phyloP scores from a whole-genome alignment of 2,113 vertebrate genomes.

The Chascanopsetta lugubris region DNA sequence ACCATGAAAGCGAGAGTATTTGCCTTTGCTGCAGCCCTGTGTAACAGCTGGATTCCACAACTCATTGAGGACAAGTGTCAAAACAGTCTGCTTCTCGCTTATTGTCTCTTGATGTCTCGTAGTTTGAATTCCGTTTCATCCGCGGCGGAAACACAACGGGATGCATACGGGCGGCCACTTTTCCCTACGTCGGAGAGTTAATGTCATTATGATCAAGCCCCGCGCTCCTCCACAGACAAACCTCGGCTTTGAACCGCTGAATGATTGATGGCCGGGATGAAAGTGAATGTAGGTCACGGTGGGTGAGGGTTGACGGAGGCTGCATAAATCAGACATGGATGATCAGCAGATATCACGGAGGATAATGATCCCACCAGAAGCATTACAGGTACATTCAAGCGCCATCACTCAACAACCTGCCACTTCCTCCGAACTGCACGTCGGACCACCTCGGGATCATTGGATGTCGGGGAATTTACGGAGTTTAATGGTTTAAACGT shows the following conservation, averaged over 20 bases:
- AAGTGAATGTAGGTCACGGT: conserved; percentile 74
- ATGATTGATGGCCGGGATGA: conserved; percentile 77
- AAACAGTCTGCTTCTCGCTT: conserved; percentile 20
- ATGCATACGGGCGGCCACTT: conserved; percentile 12
- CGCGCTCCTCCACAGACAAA: conserved; percentile 59
- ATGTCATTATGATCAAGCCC: conserved; percentile 64
- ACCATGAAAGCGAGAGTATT: conserved; percentile 30
- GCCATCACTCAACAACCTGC: conserved; percentile 37
- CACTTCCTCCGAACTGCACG: conserved; percentile 15
- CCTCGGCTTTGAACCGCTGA: conserved; percentile 71
- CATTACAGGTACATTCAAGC: conserved; percentile 61
- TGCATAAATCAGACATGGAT: conserved; percentile 67
- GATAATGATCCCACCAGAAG: conserved; percentile 65
- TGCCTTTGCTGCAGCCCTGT: conserved; percentile 4
- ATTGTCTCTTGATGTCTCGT: conserved; percentile 9
- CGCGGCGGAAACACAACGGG: conserved; percentile 5
- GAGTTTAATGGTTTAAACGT: conserved; percentile 16
- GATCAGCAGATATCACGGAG: conserved; percentile 57
- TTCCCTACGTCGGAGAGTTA: conserved; percentile 54
- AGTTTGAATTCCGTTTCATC: conserved; percentile 34
- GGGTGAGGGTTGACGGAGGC: conserved; percentile 63
- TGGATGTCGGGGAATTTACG: conserved; percentile 22
- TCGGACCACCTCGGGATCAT: conserved; percentile 39
- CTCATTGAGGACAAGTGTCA: conserved; percentile 11
- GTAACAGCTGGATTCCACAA: conserved; percentile 28